These are phyloP conservation scores for Brienomyrus brachyistius DNA, from an alignment of 2,113 vertebrate genomes.

Conservation along the genomic window DNA sequence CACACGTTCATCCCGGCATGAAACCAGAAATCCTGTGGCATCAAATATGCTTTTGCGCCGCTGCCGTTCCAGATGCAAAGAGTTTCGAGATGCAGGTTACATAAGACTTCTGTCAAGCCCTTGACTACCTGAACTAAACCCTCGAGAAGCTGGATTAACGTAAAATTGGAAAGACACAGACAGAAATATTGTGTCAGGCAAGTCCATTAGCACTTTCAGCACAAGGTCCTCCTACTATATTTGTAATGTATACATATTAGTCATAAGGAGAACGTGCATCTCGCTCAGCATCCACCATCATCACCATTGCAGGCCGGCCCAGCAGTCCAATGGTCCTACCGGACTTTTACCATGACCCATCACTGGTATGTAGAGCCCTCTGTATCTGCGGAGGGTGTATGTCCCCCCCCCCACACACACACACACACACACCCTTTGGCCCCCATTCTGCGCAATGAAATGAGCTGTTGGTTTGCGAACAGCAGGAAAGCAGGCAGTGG, in stretches of 20 bases:
- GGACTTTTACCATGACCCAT: neutral
- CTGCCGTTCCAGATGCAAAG: neutral
- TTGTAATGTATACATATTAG: slow-evolving; percentile 14
- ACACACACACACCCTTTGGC: neutral
- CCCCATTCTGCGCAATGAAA: neutral
- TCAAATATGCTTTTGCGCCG: neutral
- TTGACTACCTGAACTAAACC: slow-evolving; percentile 22
- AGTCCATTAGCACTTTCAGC: neutral
- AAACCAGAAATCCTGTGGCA: neutral
- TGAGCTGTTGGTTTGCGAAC: neutral
- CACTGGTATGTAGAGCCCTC: neutral
- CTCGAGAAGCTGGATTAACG: slow-evolving; percentile 29
- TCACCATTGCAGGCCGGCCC: neutral
- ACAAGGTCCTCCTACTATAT: neutral
- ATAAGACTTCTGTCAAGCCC: slow-evolving; percentile 10
- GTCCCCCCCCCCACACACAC: neutral
- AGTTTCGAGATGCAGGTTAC: slow-evolving; percentile 13
- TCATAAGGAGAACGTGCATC: neutral
- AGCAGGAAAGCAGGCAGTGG: neutral
- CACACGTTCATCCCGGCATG: neutral
- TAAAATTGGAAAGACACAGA: slow-evolving; percentile 21
- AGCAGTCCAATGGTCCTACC: neutral
- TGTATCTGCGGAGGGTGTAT: neutral
- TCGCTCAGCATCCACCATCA: neutral
- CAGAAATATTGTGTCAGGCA: neutral